Percentiles rank a stretch among this genome's conserved stretches.
phyloP scores from a whole-genome alignment of 2,888 invertebrate genomes.

The Limenitis camilla region DNA sequence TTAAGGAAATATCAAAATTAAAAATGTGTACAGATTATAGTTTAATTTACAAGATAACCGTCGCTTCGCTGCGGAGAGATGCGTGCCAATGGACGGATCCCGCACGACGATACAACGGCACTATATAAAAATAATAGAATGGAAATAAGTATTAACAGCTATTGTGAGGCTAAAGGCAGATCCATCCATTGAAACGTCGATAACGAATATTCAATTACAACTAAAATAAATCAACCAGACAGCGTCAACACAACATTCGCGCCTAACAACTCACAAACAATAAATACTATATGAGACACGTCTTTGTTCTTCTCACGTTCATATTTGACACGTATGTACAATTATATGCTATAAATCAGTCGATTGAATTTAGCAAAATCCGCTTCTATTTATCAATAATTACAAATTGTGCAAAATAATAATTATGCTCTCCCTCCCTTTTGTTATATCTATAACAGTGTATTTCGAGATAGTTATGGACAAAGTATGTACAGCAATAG shows the following conservation, averaged over 20 bases:
- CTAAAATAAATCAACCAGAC: conserved; percentile 57
- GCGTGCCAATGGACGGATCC: conserved; percentile 37
- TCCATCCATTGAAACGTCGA: conserved; percentile 35
- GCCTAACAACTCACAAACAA: conserved; percentile 46
- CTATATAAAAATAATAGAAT: conserved; percentile 43
- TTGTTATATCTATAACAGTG: conserved; percentile 28
- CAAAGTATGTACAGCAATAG: neutral
- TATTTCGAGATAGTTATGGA: neutral
- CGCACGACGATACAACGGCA: conserved; percentile 24
- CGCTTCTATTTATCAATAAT: conserved; percentile 25
- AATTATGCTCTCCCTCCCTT: conserved; percentile 41
- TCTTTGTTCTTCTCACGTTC: conserved; percentile 62
- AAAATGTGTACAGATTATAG: conserved; percentile 41
- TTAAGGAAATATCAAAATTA: conserved; percentile 53
- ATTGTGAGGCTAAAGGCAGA: conserved; percentile 36
- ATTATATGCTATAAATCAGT: conserved; percentile 45
- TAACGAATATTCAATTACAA: conserved; percentile 41
- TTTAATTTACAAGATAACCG: conserved; percentile 29
- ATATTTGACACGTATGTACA: conserved; percentile 60
- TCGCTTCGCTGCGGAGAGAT: no score
- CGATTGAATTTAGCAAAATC: conserved; percentile 46
- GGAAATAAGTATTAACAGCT: conserved; percentile 37
- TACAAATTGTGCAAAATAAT: conserved; percentile 34
- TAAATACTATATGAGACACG: conserved; percentile 66
- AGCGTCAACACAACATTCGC: conserved; percentile 49